These are phyloP conservation scores for Mormoops blainvillei DNA, from an alignment of 2,113 vertebrate species.

Conservation along the genomic window DNA sequence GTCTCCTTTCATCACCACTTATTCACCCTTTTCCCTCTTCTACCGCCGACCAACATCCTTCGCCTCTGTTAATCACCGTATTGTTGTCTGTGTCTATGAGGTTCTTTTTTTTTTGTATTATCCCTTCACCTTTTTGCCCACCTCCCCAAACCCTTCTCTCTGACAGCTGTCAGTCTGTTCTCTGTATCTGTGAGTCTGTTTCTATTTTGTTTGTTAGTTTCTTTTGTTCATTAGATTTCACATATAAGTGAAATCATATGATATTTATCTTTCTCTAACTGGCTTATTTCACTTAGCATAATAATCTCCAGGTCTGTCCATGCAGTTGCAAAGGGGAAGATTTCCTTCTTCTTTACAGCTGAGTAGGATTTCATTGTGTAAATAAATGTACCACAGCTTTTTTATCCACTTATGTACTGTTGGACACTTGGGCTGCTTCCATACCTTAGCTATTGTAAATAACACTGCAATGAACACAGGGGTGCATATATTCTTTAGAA, in stretches of 20 bases:
- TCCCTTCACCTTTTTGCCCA: neutral
- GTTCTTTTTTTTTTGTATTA: neutral
- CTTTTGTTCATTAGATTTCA: neutral
- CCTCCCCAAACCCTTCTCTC: neutral
- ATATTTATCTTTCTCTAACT: neutral
- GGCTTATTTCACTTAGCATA: neutral
- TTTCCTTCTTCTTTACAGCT: neutral
- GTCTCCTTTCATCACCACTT: neutral
- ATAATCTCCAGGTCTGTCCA: neutral
- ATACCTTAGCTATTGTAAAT: neutral
- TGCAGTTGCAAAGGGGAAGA: neutral
- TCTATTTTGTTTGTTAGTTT: neutral
- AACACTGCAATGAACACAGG: neutral
- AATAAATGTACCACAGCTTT: neutral
- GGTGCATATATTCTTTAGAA: neutral
- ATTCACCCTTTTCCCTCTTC: neutral
- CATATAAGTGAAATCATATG: neutral
- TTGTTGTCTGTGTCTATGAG: neutral
- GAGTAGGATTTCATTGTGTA: neutral
- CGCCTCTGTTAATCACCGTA: neutral
- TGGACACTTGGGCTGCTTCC: neutral
- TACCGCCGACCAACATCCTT: neutral
- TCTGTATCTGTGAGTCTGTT: neutral
- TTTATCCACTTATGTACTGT: neutral
- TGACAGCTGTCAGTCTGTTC: neutral